Evolutionary conservation across 1,140 invertebrate genomes (phyloP), one percentile per base, ranked within the genome.

Genomic region (Pomacea maculata): DNA sequence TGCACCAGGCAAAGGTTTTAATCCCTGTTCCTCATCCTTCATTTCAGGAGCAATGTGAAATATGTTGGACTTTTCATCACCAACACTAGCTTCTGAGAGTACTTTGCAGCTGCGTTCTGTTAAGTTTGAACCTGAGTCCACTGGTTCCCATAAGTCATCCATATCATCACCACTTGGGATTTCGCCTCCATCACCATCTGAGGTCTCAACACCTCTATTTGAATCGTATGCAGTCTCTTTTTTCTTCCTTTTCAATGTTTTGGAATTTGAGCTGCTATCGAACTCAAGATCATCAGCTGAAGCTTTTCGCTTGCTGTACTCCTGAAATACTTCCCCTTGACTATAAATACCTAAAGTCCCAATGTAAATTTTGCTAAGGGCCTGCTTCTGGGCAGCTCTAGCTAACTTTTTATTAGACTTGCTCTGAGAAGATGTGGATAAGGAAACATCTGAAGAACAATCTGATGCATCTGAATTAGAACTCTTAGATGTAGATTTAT

Each of bases 341-440:
- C 21, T 80, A 15, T 29, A 17, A 54, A 80, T 75, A 1, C 79
- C 79, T 9, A 75, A 52, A 25, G 79, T 65, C 52, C 73, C 75
- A 63, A 75, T 80, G 72, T 57, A 75, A 15, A 80, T 80, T 68
- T 80, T 80, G 45, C 63, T 80, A 7, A 80, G 73, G 29, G 79
- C 79, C 54, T 80, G 79, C 25, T 74, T 74, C 64, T 80, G 79
- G 25, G 79, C 79, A 75, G 61, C 79, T 25, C 79, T 63, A 5
- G 29, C 79, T 2, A 45, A 57, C 9, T 57, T 74, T 34, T 72
- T 63, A 34, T 74, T 52, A 73, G 25, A 17, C 15, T 61, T 61
- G 57, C 8, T 17, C 15, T 11, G 1, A 2, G 15, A 17, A 61
- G 57, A 61, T 61, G 4, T 61, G 57, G 15, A 11, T 2, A 17